These are phyloP conservation scores for Noctua comes DNA, from an alignment of 2,888 invertebrate species.

Conservation along the genomic window DNA sequence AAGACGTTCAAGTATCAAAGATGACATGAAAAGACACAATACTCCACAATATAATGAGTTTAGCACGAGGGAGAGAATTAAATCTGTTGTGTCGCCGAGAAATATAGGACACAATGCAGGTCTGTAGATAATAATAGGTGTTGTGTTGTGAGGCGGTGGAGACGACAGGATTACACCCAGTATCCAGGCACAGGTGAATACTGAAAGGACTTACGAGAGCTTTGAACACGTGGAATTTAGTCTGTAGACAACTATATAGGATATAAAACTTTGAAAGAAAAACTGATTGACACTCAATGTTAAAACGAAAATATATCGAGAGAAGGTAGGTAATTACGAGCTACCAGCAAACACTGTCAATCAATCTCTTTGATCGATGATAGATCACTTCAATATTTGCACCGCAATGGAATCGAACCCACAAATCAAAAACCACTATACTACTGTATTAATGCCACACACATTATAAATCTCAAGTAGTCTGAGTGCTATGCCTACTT, in stretches of 20 bases:
- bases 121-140: conserved; percentile 6
- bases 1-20: conserved; percentile 49
- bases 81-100: conserved; percentile 42
- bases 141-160: neutral
- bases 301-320: neutral
- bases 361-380: neutral
- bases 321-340: neutral
- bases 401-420: neutral
- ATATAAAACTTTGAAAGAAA: neutral
- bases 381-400: neutral
- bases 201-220: neutral
- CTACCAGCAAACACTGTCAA: neutral
- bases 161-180: neutral
- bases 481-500: conserved; percentile 8
- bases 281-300: neutral
- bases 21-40: conserved; percentile 61
- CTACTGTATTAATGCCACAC: neutral
- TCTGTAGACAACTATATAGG: neutral
- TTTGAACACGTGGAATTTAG: neutral
- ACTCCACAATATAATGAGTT: conserved; percentile 48
- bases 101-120: conserved; percentile 23
- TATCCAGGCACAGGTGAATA: neutral
- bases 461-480: neutral
- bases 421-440: neutral
- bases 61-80: conserved; percentile 49